These are phyloP conservation scores for Etia nguti DNA, from an alignment of 2,113 vertebrate species.

Conservation along the genomic window DNA sequence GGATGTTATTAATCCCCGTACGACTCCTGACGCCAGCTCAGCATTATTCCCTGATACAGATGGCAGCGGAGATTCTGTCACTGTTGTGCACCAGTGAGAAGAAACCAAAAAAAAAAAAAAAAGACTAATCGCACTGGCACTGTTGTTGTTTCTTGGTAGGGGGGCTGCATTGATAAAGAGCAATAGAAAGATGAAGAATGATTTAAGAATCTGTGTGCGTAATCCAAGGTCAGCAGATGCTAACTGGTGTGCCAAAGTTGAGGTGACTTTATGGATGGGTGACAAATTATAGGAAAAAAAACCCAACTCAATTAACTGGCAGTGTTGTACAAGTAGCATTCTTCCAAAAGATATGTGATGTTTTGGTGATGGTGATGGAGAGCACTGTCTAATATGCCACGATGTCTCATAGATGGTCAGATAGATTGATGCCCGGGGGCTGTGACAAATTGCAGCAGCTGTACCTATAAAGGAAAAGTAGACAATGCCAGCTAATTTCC, in stretches of 20 bases:
- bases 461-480: background rate
- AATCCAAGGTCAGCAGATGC: slow-evolving; percentile 52
- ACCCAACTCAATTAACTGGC: background rate
- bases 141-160: slow-evolving; percentile 38
- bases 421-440: background rate
- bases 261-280: background rate
- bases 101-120: slow-evolving; percentile 9
- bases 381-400: background rate
- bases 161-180: slow-evolving; percentile 25
- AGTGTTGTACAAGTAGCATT: background rate
- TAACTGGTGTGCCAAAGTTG: background rate
- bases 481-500: background rate
- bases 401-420: background rate
- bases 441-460: background rate
- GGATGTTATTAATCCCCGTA: slow-evolving; percentile 58
- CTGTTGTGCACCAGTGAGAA: slow-evolving; percentile 1
- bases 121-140: slow-evolving; percentile 34
- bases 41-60: slow-evolving; percentile 48
- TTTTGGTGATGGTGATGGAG: background rate
- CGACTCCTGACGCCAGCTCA: slow-evolving; percentile 47
- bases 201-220: slow-evolving; percentile 13
- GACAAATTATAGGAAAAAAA: background rate
- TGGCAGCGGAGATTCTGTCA: slow-evolving; percentile 36
- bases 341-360: background rate
- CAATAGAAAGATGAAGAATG: slow-evolving; percentile 40